Conservation (phyloP, 1,140 invertebrate species). For the Dryas iulia region DNA sequence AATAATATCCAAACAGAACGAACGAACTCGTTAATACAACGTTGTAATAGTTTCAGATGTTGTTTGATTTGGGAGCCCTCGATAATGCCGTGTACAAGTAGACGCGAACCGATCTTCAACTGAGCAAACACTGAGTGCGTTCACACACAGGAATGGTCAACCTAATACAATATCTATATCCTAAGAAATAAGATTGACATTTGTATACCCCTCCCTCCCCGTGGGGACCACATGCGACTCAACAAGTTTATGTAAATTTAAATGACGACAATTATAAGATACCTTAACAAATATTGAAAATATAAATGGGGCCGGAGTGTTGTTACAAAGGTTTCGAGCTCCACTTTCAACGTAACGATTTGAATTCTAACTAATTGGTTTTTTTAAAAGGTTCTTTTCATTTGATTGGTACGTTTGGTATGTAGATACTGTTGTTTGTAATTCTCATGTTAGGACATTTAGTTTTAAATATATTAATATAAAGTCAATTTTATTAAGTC, state of each 20-base stretch:
- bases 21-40: not conserved
- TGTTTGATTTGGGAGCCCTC: conserved; percentile 20
- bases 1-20: no score
- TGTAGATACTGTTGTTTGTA: no score
- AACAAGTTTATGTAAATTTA: conserved; percentile 18
- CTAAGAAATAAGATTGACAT: not conserved
- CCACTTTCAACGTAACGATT: not conserved
- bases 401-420: not conserved
- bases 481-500: no score
- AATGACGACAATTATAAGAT: conserved; percentile 18
- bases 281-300: conserved; percentile 6
- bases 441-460: no score
- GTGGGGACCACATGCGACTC: conserved; percentile 6
- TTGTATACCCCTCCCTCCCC: not conserved
- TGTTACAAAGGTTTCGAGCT: not conserved
- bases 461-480: no score
- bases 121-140: conserved; percentile 24
- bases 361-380: not conserved
- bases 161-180: not conserved
- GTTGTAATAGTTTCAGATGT: not conserved
- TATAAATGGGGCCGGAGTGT: not conserved
- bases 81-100: conserved; percentile 1
- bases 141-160: not conserved
- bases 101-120: conserved; percentile 6
- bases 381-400: not conserved